Evolutionary conservation across 2,113 vertebrate species (phyloP).

Genomic region (Chroicocephalus ridibundus): DNA sequence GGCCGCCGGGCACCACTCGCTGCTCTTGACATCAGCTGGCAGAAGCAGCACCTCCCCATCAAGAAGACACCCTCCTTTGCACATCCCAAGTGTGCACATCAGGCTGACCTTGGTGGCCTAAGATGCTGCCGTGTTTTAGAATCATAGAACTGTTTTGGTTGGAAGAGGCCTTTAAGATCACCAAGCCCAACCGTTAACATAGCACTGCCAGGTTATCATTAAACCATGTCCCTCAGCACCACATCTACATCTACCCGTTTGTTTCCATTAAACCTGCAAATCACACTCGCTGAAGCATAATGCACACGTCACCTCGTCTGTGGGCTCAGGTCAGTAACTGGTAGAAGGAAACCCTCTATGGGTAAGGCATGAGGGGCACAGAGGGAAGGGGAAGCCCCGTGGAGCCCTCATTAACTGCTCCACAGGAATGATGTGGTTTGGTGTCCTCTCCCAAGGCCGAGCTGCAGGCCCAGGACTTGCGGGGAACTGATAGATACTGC

Average conservation of each 20-base stretch:
- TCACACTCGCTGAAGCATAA: fast-evolving
- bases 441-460: background rate
- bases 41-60: background rate
- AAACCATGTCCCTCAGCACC: background rate
- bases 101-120: fast-evolving
- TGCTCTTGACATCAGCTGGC: background rate
- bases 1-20: fast-evolving
- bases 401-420: background rate
- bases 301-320: fast-evolving
- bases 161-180: background rate
- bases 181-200: background rate
- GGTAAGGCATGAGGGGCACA: background rate
- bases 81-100: background rate
- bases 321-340: background rate
- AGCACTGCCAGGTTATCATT: background rate
- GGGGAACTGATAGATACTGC: background rate
- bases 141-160: background rate
- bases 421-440: background rate
- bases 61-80: background rate
- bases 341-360: background rate
- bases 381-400: background rate
- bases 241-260: background rate
- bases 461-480: background rate
- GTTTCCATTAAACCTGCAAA: background rate
- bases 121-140: background rate